These are phyloP conservation scores for Ptychobarbus kaznakovi DNA, from an alignment of 2,797 vertebrate genomes.

Conservation along the genomic window DNA sequence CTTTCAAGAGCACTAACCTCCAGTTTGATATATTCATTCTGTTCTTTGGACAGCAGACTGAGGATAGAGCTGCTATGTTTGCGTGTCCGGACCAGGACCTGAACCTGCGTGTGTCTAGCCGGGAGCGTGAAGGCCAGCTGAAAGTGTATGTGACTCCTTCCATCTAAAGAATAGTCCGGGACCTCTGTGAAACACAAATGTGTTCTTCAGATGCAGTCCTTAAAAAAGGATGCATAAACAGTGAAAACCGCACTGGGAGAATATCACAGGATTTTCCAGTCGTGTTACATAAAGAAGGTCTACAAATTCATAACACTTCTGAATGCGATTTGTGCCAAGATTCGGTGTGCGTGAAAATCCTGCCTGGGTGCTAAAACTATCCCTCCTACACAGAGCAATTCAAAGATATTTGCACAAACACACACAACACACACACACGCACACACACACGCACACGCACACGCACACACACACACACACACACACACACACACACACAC, in stretches of 20 bases:
- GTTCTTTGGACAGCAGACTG: slow-evolving; percentile 79
- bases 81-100: slow-evolving; percentile 86
- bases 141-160: slow-evolving; percentile 82
- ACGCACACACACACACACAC: slow-evolving; percentile 5
- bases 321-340: slow-evolving; percentile 47
- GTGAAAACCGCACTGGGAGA: not conserved
- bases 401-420: slow-evolving; percentile 36
- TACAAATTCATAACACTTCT: slow-evolving; percentile 46
- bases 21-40: slow-evolving; percentile 84
- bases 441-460: not conserved
- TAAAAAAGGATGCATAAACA: slow-evolving; percentile 33
- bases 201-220: slow-evolving; percentile 35
- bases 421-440: no score
- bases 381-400: slow-evolving; percentile 56
- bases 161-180: slow-evolving; percentile 83
- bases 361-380: slow-evolving; percentile 31
- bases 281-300: slow-evolving; percentile 54
- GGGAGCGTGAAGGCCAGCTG: slow-evolving; percentile 74
- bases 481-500: not conserved
- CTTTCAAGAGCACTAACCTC: slow-evolving; percentile 76
- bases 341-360: slow-evolving; percentile 41
- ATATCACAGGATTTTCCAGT: slow-evolving; percentile 46
- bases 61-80: slow-evolving; percentile 81
- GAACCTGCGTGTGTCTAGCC: slow-evolving; percentile 79
- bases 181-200: slow-evolving; percentile 73